Evolutionary conservation across 2,113 vertebrate genomes (phyloP), one percentile per base, ranked within the genome.

Genomic region (Australoheros scitulus): DNA sequence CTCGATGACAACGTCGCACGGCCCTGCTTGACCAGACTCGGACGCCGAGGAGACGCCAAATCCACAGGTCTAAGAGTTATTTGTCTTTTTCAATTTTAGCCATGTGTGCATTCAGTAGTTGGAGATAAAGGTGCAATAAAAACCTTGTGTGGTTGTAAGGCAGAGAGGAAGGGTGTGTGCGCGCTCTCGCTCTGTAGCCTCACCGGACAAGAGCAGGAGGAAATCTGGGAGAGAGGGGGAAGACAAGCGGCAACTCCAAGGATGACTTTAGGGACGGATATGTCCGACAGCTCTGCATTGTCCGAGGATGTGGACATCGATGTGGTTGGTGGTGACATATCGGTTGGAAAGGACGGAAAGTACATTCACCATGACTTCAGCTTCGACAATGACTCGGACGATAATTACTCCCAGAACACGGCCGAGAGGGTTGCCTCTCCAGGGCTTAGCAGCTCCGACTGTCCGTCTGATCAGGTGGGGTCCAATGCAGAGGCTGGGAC

Each of bases 281-380:
- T 96, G 96, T 97, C 96, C 92, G 96, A 96, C 94, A 96, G 95
- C 87, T 96, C 96, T 88, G 95, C 95, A 81, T 94, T 96, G 93
- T 97, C 94, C 89, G 98, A 98, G 81, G 98, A 97, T 92, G 94
- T 97, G 94, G 98, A 98, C 95, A 99, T 99, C 90, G 98, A 99
- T 81, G 98, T 99, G 92, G 98, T 99, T 65, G 98, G 98, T 50
- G 98, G 98, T 60, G 97, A 97, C 89, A 88, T 96, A 82, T 94
- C 94, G 68, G 95, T 94, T 32, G 93, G 94, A 9, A 96, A 96
- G 80, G 95, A 96, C 59, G 95, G 95, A 17, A 95, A 95, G 89
- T 96, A 96, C 83, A 90, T 94, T 15, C 94, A 94, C 77, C 94
- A 92, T 84, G 92, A 93, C 61, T 96, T 96, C 85, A 93, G 93